A percentile compares a stretch with the other conserved stretches of the same genome.
Evolutionary conservation across 2,888 invertebrate species (phyloP).

Genomic region (Agonopterix heracliana): DNA sequence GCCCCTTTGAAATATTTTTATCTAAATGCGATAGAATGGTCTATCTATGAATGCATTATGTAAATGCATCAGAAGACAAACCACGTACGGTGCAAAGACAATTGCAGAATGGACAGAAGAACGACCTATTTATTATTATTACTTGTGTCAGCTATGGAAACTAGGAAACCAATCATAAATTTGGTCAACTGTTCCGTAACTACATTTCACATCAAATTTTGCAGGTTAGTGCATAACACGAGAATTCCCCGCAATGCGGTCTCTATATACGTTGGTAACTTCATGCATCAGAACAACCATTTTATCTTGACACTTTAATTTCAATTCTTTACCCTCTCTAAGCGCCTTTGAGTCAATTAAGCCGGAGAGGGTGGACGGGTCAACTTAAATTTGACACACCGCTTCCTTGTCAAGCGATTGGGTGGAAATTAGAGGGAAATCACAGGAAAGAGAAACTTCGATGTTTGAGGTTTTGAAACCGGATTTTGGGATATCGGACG

Average conservation of each 20-base stretch:
- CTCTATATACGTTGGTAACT: slow-evolving; percentile 24
- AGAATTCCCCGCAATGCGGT: slow-evolving; percentile 33
- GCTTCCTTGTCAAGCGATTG: slow-evolving; percentile 32
- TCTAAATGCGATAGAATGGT: too few species aligned
- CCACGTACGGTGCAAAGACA: too few species aligned
- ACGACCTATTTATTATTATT: too few species aligned
- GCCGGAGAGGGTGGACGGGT: slow-evolving; percentile 4
- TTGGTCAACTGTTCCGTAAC: too few species aligned
- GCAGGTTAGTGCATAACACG: slow-evolving; percentile 17
- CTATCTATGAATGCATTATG: too few species aligned
- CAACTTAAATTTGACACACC: slow-evolving; percentile 16
- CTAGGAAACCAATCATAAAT: too few species aligned
- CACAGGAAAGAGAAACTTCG: slow-evolving; percentile 27
- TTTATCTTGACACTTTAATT: slow-evolving; percentile 20
- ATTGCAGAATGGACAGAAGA: too few species aligned
- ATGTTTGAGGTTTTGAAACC: slow-evolving; percentile 22
- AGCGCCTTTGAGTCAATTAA: neutral
- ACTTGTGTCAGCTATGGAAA: too few species aligned
- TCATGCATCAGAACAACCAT: slow-evolving; percentile 25
- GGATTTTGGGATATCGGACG: slow-evolving; percentile 6
- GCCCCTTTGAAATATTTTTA: too few species aligned
- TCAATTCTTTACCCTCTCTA: slow-evolving; percentile 5
- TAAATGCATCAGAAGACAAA: too few species aligned
- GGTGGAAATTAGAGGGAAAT: slow-evolving; percentile 36
- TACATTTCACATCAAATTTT: slow-evolving; percentile 22